Base-by-base conservation (phyloP, 2,113 vertebrate genomes). In the Phrynosoma platyrhinos region DNA sequence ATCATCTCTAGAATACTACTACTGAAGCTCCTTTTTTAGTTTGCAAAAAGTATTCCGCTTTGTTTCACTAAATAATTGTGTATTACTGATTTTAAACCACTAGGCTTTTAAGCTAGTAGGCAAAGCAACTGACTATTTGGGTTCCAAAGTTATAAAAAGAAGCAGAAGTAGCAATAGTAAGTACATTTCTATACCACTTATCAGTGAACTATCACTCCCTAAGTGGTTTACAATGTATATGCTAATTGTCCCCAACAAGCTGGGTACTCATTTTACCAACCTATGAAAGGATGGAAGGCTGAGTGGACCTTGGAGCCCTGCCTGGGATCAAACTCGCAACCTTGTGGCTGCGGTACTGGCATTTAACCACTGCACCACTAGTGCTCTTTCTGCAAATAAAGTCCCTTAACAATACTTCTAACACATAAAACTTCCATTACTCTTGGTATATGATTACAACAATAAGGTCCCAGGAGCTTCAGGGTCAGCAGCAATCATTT, bases 41-140 rank as follows among this genome's bases (percentile, higher is more conserved):
- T 74, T 76, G 25, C 36, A 84, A 81, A 80, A 74, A 30, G 87
- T 81, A 81, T 0, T 2, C 68, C 84, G 78, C 40, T 40, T 88
- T 91, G 81, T 69, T 74, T 85, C 90, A 83, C 90, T 85, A 86
- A 62, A 82, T 36, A 78, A 75, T 16, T 81, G 42, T 66, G 3
- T 85, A 47, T 47, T 85, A 87, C 7, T 80, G n/a, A 42, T 74
- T 80, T 42, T 42, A 72, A 62, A 68, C 14, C 75, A 71, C 13
- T 62, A 87, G 18, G 47, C 47, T 47, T 47, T 47, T 47, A 47
- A 47, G 47, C 47, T 4, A 47, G 47, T 47, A 30, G 23, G 13
- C 6, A 27, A 0, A 0, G 0, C 47, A 75, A 62, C 0, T 0
- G 2, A 14, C 27, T 0, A 42, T 76, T 16, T 23, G 42, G 47